phyloP scores from a whole-genome alignment of 2,888 invertebrate species.

The Troilus luridus region DNA sequence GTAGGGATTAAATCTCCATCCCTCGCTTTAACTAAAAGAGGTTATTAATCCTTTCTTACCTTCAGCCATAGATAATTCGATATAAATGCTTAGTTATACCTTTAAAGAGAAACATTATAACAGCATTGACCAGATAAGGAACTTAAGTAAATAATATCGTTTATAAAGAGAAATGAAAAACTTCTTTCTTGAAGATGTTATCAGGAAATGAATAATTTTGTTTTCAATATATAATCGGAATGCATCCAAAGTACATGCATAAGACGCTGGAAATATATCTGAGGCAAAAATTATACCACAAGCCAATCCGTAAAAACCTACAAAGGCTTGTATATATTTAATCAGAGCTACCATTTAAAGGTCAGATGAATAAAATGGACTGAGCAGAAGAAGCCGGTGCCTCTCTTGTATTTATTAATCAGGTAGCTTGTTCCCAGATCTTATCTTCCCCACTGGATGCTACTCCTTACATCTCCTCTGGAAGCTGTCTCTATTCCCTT shows the following conservation, averaged over 20 bases:
- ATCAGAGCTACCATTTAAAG: slow-evolving; percentile 34
- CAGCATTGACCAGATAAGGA: neutral
- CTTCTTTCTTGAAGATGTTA: neutral
- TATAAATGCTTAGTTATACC: neutral
- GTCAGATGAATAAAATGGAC: slow-evolving; percentile 13
- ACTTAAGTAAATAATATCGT: neutral
- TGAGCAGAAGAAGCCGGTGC: slow-evolving; percentile 11
- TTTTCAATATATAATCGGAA: neutral
- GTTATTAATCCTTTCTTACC: no score
- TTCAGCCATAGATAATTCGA: no score
- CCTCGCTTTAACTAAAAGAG: no score
- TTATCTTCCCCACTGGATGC: neutral
- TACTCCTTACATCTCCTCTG: neutral
- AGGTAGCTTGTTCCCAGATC: slow-evolving; percentile 25
- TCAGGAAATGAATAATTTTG: neutral
- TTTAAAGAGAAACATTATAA: neutral
- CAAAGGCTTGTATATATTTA: neutral
- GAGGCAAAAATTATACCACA: neutral
- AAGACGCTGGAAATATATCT: neutral
- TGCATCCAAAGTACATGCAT: neutral
- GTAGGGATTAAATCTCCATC: no score
- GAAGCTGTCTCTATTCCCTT: neutral
- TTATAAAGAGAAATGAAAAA: neutral
- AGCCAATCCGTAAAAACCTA: neutral
- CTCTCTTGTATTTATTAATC: slow-evolving; percentile 19